A percentile compares a stretch with the other conserved stretches of the same genome.
These are phyloP conservation scores for Actinia equina DNA, from an alignment of 64 coral and sea anemone species.

Conservation along the genomic window DNA sequence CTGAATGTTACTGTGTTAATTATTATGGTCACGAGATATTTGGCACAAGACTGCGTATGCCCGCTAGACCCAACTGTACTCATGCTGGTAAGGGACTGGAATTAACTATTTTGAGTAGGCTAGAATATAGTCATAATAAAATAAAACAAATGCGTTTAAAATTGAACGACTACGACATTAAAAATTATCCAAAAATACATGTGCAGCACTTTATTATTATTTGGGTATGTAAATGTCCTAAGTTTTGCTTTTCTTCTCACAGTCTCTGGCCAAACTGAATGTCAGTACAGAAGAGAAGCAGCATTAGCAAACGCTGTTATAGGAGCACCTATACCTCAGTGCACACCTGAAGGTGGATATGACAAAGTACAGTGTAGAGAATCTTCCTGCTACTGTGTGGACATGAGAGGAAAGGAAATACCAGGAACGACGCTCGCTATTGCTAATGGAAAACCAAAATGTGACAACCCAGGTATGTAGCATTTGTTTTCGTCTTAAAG, in stretches of 20 bases:
- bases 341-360: conserved; percentile 77
- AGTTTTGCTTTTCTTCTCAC: no score
- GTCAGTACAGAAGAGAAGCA: conserved; percentile 29
- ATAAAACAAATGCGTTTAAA: no score
- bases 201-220: no score
- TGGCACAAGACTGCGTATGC: conserved; percentile 37
- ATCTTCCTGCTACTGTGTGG: conserved; percentile 71
- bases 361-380: conserved; percentile 74
- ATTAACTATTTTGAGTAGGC: background rate
- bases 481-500: background rate
- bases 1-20: conserved; percentile 58
- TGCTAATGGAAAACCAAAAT: conserved; percentile 40
- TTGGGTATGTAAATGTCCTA: no score
- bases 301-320: conserved; percentile 23
- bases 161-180: no score
- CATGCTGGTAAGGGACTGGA: conserved; percentile 7
- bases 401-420: conserved; percentile 56
- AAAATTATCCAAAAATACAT: no score
- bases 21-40: conserved; percentile 50
- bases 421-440: conserved; percentile 51
- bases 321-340: conserved; percentile 55
- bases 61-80: conserved; percentile 52
- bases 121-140: background rate
- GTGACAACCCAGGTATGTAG: conserved; percentile 45
- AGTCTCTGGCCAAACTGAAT: conserved; percentile 20